These are phyloP conservation scores for Noctua fimbriata DNA, from an alignment of 2,888 invertebrate genomes.

Conservation along the genomic window DNA sequence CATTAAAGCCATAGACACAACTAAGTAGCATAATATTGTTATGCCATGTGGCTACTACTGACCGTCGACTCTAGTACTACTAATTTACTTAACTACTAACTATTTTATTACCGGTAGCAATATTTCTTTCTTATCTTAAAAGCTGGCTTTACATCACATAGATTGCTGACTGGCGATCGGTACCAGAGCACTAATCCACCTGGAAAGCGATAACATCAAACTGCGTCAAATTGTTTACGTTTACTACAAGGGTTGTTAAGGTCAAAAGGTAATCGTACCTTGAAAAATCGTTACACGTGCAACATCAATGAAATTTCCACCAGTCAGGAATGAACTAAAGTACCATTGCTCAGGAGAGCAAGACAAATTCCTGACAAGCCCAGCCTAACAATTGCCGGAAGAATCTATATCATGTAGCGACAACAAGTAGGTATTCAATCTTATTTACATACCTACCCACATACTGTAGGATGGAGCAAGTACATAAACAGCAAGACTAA, in stretches of 20 bases:
- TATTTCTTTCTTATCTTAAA: constrained; percentile 49
- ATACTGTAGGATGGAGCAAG: constrained; percentile 21
- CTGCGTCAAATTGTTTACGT: constrained; percentile 52
- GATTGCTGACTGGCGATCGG: constrained; percentile 31
- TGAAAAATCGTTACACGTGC: constrained; percentile 20
- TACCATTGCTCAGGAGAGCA: constrained; percentile 18
- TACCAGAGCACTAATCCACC: constrained; percentile 41
- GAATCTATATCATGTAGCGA: background rate
- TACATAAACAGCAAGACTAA: constrained; percentile 3
- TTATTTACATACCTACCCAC: constrained; percentile 22
- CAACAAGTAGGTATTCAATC: background rate
- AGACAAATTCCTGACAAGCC: constrained; percentile 30
- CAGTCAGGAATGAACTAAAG: background rate
- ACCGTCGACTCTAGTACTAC: constrained; percentile 28
- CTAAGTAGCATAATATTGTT: constrained; percentile 19
- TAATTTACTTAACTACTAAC: constrained; percentile 30
- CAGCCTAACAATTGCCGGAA: constrained; percentile 28
- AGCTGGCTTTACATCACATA: constrained; percentile 39
- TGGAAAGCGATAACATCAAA: constrained; percentile 53
- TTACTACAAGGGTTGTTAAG: constrained; percentile 17
- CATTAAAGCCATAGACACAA: constrained; percentile 11
- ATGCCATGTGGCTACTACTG: constrained; percentile 12
- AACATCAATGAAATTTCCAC: constrained; percentile 27
- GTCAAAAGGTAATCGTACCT: constrained; percentile 39
- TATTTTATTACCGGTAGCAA: constrained; percentile 30